A percentile compares a stretch with the other conserved stretches of the same genome.
Evolutionary conservation across 2,113 vertebrate genomes (phyloP).

Genomic region (Bostrychus sinensis): DNA sequence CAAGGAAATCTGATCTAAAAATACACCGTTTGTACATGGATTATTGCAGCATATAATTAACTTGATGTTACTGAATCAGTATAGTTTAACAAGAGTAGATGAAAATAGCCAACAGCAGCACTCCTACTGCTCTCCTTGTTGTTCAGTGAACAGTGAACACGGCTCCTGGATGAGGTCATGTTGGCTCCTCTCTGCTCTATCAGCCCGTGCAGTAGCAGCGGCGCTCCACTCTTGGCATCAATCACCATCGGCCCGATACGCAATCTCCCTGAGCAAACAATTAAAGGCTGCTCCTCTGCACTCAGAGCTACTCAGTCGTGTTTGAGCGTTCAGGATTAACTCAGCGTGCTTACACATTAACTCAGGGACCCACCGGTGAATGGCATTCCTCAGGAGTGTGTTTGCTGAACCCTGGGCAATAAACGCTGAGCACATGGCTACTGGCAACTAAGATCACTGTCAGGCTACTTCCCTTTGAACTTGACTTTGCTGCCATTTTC

Average conservation of each 20-base stretch:
- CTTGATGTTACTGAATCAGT: background rate
- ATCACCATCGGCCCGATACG: constrained; percentile 61
- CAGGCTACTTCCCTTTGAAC: constrained; percentile 44
- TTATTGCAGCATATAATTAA: too few relatives aligned
- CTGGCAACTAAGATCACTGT: constrained; percentile 15
- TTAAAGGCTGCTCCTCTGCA: constrained; percentile 69
- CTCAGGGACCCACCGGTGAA: constrained; percentile 41
- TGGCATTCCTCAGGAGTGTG: constrained; percentile 56
- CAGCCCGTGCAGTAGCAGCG: constrained; percentile 52
- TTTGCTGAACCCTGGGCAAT: constrained; percentile 43
- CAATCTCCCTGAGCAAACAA: constrained; percentile 80
- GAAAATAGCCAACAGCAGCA: too few relatives aligned
- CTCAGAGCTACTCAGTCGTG: constrained; percentile 67
- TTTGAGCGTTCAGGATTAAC: constrained; percentile 69
- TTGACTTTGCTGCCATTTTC: background rate
- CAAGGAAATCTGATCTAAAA: background rate
- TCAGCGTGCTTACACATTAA: constrained; percentile 72
- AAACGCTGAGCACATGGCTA: constrained; percentile 33
- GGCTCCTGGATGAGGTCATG: constrained; percentile 38
- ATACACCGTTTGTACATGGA: too few relatives aligned
- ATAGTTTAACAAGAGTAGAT: too few relatives aligned
- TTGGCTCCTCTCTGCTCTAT: constrained; percentile 21
- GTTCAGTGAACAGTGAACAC: background rate
- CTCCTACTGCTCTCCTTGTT: background rate
- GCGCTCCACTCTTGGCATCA: constrained; percentile 60